Percentiles rank a stretch among this genome's conserved stretches.
phyloP scores from a whole-genome alignment of 2,888 invertebrate genomes.

The Atrina japonica region DNA sequence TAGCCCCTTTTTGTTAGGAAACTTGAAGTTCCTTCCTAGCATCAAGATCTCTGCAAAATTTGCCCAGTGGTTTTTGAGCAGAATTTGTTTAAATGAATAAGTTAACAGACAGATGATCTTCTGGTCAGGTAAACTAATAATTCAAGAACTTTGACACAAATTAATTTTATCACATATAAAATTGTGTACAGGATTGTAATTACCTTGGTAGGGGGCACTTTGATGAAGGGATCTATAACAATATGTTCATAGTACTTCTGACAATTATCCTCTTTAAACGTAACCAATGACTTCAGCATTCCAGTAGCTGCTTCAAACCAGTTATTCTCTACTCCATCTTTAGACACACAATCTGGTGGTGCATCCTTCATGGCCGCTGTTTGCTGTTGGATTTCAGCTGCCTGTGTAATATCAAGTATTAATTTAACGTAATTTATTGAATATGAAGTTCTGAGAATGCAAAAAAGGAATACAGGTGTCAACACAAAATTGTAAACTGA shows the following conservation, averaged over 20 bases:
- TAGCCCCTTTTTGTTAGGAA: too few species aligned
- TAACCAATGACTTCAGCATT: slow-evolving; percentile 46
- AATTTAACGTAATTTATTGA: background rate
- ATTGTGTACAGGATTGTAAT: background rate
- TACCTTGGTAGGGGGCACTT: slow-evolving; percentile 71
- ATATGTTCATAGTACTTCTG: slow-evolving; percentile 63
- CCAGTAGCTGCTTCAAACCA: slow-evolving; percentile 30
- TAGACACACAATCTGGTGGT: slow-evolving; percentile 56
- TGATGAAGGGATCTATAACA: slow-evolving; percentile 66
- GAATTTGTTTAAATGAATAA: too few species aligned
- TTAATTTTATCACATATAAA: too few species aligned
- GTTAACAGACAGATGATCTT: background rate
- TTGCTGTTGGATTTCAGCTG: slow-evolving; percentile 61
- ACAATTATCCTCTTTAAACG: slow-evolving; percentile 63
- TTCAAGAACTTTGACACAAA: too few species aligned
- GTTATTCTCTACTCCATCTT: slow-evolving; percentile 35
- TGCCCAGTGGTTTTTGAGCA: too few species aligned
- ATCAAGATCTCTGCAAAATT: too few species aligned
- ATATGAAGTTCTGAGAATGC: too few species aligned
- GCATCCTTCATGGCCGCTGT: slow-evolving; percentile 52
- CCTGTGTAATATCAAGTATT: slow-evolving; percentile 38
- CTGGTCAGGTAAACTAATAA: background rate
- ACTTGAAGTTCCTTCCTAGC: too few species aligned
- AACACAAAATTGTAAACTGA: too few species aligned
- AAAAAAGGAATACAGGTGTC: too few species aligned